Conservation (phyloP, 2,888 invertebrate genomes). For the Drosophila testacea region DNA sequence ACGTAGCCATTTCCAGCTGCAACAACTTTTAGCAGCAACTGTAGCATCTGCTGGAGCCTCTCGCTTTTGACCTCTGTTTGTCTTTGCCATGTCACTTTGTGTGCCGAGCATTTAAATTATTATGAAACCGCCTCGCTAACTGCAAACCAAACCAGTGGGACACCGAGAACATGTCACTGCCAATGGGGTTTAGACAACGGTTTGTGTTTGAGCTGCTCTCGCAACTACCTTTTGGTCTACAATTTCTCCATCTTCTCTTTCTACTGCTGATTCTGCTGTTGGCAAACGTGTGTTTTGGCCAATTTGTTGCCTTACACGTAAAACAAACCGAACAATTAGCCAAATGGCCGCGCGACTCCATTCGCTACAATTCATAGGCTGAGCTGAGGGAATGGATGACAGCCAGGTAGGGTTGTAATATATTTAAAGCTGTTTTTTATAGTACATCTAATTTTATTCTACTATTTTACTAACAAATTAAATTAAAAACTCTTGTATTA, state of each 20-base stretch:
- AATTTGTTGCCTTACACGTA: slow-evolving; percentile 80
- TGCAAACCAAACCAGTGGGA: slow-evolving; percentile 9
- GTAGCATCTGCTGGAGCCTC: slow-evolving; percentile 16
- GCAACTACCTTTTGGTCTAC: slow-evolving; percentile 2
- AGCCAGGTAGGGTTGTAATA: not conserved
- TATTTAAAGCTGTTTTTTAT: not conserved
- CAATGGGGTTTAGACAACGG: slow-evolving; percentile 21
- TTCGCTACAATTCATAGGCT: slow-evolving; percentile 39
- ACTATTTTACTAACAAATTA: not conserved
- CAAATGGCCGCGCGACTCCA: slow-evolving; percentile 71
- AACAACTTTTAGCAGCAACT: slow-evolving; percentile 21
- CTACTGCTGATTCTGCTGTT: slow-evolving; percentile 26
- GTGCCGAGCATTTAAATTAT: slow-evolving; percentile 83
- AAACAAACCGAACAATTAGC: slow-evolving; percentile 80
- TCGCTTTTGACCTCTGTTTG: slow-evolving; percentile 78
- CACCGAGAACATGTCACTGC: slow-evolving; percentile 28
- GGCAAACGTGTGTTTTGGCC: slow-evolving; percentile 78
- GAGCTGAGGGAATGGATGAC: not conserved
- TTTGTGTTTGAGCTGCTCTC: slow-evolving; percentile 1
- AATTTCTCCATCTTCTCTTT: not conserved
- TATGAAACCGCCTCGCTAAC: slow-evolving; percentile 71
- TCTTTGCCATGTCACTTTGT: slow-evolving; percentile 80
- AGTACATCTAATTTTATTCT: not conserved
- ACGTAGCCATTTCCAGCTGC: slow-evolving; percentile 79
- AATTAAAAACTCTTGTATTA: not conserved